Base-by-base conservation (phyloP, 2,113 vertebrate genomes). In the Ptilorrhoa leucosticta region DNA sequence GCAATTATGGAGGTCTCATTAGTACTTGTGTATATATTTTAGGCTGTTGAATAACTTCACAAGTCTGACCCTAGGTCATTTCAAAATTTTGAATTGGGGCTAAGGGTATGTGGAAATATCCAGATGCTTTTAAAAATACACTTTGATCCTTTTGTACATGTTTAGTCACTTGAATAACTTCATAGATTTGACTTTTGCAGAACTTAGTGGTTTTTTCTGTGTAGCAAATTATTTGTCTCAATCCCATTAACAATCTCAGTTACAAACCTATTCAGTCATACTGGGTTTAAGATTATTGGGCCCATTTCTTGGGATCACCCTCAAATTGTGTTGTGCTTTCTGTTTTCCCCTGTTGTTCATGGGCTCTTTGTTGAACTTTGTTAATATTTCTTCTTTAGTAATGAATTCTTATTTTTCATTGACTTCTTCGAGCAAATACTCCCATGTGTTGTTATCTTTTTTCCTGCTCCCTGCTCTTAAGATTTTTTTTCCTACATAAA, bases 371-470 rank as follows among this genome's bases (percentile, higher is more conserved):
- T 72, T 96, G 90, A 95, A 71, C 84, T 92, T 71, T 87, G 63
- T 50, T 91, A 91, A 94, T 61, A 35, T 33, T 95, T 96, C 69
- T 77, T 75, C 33, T 83, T 58, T 30, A 65, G 47, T 75, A 91
- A 90, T 42, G 28, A 92, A 87, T 73, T 71, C 51, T 71, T 95
- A 82, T 91, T 95, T 96, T 91, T 91, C 47, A 54, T 87, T 89
- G 37, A 90, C 57, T 83, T 92, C 22, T 73, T 95, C 48, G 50
- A 80, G 51, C 64, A 93, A 95, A 96, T 48, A 87, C n/a, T 77
- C 39, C 26, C 22, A 54, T 77, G 20, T 73, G 42, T 75, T 84
- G 17, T 80, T 91, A 35, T 58, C 7, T 31, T 33, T 83, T 73
- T 60, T 83, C 10, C 42, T 73, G 9, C n/a, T 89, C 22, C 21